Evolutionary conservation across 2,797 vertebrate genomes (phyloP).

Genomic region (Anguilla obscura): DNA sequence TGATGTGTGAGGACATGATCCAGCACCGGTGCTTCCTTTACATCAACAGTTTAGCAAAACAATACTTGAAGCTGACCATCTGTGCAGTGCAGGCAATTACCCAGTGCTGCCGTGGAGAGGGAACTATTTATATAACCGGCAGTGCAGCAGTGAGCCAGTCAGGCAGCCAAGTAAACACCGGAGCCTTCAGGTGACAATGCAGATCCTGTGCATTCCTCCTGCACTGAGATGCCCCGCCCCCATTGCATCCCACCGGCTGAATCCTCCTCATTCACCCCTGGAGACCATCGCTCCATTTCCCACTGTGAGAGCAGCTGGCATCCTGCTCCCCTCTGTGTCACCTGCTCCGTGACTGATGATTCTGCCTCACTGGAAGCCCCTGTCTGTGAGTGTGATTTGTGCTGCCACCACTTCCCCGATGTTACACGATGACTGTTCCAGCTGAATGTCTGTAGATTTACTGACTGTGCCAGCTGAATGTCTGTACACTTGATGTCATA

Average conservation of each 20-base stretch:
- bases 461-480: neutral
- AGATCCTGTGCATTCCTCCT: constrained; percentile 24
- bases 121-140: constrained; percentile 44
- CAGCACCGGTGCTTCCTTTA: constrained; percentile 69
- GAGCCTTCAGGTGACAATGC: constrained; percentile 25
- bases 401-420: neutral
- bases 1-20: constrained; percentile 43
- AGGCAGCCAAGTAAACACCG: constrained; percentile 45
- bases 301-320: neutral
- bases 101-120: constrained; percentile 32
- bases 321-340: neutral
- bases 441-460: neutral
- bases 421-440: neutral
- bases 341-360: neutral
- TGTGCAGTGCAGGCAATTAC: constrained; percentile 46
- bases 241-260: neutral
- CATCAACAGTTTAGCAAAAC: constrained; percentile 56
- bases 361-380: neutral
- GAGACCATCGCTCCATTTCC: neutral
- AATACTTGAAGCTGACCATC: constrained; percentile 59
- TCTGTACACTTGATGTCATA: neutral
- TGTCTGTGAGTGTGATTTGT: neutral
- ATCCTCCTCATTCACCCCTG: neutral
- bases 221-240: neutral
- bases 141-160: constrained; percentile 30